These are phyloP conservation scores for Tupiocoris notatus DNA, from an alignment of 2,888 invertebrate species.

Conservation along the genomic window DNA sequence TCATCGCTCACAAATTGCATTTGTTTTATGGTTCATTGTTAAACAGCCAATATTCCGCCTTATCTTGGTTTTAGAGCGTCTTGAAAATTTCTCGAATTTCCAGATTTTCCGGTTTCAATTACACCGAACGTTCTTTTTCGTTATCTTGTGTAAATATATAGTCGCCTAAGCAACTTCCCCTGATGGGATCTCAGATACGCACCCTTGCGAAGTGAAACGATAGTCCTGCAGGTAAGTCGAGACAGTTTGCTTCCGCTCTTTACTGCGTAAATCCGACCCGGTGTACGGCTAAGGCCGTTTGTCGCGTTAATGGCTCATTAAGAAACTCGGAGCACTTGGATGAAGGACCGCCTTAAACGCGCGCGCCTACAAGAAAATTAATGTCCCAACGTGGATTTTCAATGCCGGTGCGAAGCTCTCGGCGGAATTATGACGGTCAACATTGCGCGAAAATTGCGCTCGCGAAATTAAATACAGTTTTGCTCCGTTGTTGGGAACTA, in stretches of 20 bases:
- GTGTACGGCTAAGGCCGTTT: background rate
- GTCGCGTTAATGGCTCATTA: conserved; percentile 13
- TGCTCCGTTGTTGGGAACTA: background rate
- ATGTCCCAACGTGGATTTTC: background rate
- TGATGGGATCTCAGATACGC: too few relatives aligned
- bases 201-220: too few relatives aligned
- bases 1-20: too few relatives aligned
- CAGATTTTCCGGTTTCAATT: too few relatives aligned
- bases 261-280: background rate
- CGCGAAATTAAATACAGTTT: background rate
- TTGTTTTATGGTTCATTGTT: too few relatives aligned
- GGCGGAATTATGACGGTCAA: background rate
- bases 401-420: background rate
- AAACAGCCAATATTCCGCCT: too few relatives aligned
- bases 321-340: conserved; percentile 10
- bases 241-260: background rate
- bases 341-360: background rate
- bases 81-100: too few relatives aligned
- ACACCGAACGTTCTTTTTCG: too few relatives aligned
- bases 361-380: background rate
- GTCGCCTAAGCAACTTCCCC: too few relatives aligned
- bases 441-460: background rate
- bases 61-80: too few relatives aligned
- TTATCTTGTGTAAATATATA: too few relatives aligned
- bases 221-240: background rate